Conservation (phyloP, 2,113 vertebrate genomes). For the Rhipidura dahli region DNA sequence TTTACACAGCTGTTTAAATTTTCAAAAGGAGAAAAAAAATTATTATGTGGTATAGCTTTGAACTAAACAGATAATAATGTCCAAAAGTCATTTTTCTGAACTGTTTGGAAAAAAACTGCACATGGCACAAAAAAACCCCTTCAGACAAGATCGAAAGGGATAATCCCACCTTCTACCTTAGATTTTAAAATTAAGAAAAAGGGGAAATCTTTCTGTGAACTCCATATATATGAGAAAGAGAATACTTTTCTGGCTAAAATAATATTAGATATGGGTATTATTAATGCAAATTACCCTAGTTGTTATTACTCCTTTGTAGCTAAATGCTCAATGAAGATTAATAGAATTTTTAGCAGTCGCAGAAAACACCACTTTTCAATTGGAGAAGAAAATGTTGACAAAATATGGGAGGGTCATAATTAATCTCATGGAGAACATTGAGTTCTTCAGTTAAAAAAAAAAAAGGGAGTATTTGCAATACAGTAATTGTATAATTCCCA, state of each 20-base stretch:
- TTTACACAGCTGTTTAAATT: neutral
- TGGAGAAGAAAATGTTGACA: neutral
- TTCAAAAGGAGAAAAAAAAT: neutral
- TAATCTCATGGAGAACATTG: neutral
- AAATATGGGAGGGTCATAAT: neutral
- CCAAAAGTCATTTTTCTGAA: neutral
- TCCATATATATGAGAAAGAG: neutral
- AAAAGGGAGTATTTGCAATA: neutral
- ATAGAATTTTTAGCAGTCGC: neutral
- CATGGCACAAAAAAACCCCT: neutral
- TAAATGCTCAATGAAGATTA: neutral
- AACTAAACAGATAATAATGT: neutral
- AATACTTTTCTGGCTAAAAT: neutral
- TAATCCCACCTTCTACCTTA: neutral
- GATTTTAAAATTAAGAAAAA: neutral
- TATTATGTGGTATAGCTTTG: neutral
- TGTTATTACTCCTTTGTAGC: neutral
- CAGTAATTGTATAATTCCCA: slow-evolving; percentile 9
- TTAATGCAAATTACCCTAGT: neutral
- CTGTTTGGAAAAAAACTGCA: neutral
- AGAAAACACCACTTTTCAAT: neutral
- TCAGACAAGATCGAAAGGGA: neutral
- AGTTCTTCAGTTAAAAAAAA: neutral
- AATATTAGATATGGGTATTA: neutral
- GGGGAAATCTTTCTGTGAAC: neutral